Base-by-base conservation (phyloP, 2,888 invertebrate genomes). In the Actias luna region DNA sequence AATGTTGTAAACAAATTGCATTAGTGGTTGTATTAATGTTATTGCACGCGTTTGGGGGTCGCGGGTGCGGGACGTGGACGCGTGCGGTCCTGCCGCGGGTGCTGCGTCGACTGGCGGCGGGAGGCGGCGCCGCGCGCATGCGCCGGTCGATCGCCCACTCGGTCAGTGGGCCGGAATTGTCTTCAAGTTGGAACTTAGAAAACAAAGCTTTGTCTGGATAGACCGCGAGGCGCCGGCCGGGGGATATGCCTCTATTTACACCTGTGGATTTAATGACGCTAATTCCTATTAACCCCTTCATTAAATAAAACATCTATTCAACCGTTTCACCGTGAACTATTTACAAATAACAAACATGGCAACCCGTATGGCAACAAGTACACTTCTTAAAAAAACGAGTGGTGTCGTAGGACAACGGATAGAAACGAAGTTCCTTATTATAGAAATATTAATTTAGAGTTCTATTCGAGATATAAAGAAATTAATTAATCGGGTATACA, bases 81-180 rank as follows among this genome's bases (percentile, higher is more conserved):
- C 84, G 85, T 84, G 86, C 85, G 85, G 66, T 67, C 76, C 65
- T 80, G 78, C 76, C 85, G 87, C 85, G 83, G 79, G 77, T 79
- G 78, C 78, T 67, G 69, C 67, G 70, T 74, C 77, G 83, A 87
- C 87, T 87, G 85, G 67, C 73, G 74, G 70, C 64, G 77, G 75
- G 69, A 74, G 76, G 64, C 70, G 69, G 64, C 67, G 65, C 59
- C 67, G 67, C 77, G 79, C 90, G 92, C 92, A 79, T 87, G 90
- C 92, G 90, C 77, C 85, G 89, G 91, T 92, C 92, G 92, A 92
- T 92, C 78, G 75, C 78, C 77, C 85, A 91, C 82, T 92, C 91
- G 91, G 92, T 91, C 92, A 92, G 79, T 92, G 88, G 92, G 92
- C 84, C 89, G 88, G 69, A 73, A 80, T 74, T 74, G 74, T 79